phyloP scores from a whole-genome alignment of 2,113 vertebrate genomes.

The Pseudopipra pipra region DNA sequence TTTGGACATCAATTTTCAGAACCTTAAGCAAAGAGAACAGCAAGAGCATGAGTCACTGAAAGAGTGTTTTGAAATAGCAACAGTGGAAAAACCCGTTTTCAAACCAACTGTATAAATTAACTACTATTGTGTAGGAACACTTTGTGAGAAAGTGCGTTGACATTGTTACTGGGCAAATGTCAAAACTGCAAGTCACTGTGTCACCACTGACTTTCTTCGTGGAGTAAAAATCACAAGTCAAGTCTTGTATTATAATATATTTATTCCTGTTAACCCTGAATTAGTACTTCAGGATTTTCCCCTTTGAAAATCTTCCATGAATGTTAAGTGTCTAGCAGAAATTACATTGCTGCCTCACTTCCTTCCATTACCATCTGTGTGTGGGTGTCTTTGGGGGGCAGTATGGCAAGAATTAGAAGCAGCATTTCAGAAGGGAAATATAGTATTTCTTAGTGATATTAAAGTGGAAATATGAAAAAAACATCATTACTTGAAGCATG shows the following conservation, averaged over 20 bases:
- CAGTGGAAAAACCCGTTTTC: background rate
- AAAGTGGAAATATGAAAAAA: background rate
- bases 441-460: constrained; percentile 3
- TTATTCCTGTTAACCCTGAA: background rate
- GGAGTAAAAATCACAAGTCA: background rate
- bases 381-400: constrained; percentile 40
- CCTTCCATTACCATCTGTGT: constrained; percentile 36
- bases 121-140: background rate
- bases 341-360: constrained; percentile 2
- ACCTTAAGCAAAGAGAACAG: background rate
- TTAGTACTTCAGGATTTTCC: background rate
- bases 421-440: constrained; percentile 18
- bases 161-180: constrained; percentile 13
- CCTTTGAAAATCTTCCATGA: background rate
- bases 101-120: constrained; percentile 24
- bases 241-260: background rate
- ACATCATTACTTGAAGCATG: background rate
- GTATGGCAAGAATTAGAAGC: constrained; percentile 8
- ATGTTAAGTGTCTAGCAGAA: constrained; percentile 6
- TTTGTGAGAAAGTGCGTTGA: background rate
- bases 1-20: background rate
- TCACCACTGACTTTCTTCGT: background rate
- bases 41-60: constrained; percentile 19
- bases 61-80: constrained; percentile 15
- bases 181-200: background rate